Evolutionary conservation across 2,797 vertebrate genomes (phyloP).

Genomic region (Dermochelys coriacea): DNA sequence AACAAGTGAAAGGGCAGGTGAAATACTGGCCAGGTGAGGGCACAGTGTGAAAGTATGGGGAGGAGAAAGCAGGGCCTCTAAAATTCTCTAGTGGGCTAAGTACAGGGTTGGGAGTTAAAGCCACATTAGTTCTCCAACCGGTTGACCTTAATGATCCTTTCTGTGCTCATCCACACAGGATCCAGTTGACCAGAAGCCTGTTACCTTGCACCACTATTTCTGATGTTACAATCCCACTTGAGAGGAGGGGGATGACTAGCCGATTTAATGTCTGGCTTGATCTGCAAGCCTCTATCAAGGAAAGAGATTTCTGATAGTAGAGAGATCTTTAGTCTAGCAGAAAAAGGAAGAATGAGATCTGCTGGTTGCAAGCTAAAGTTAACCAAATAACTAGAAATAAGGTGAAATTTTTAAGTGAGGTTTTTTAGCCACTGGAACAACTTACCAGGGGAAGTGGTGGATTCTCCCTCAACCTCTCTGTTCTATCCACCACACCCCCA

Average conservation of each 20-base stretch:
- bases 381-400: background rate
- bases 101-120: accelerated
- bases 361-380: background rate
- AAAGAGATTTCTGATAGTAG: background rate
- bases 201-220: no score
- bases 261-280: no score
- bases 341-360: background rate
- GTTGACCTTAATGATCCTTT: background rate
- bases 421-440: background rate
- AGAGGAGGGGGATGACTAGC: no score
- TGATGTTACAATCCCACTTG: no score
- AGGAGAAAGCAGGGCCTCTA: no score
- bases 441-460: background rate
- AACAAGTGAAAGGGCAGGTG: no score
- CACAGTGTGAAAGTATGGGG: no score
- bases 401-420: background rate
- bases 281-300: no score
- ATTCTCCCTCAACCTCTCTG: background rate
- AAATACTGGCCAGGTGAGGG: no score
- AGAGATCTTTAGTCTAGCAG: background rate
- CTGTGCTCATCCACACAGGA: no score
- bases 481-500: background rate
- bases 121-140: background rate
- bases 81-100: background rate
- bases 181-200: no score